phyloP scores from a whole-genome alignment of 2,797 vertebrate genomes.

The Coilia nasus region DNA sequence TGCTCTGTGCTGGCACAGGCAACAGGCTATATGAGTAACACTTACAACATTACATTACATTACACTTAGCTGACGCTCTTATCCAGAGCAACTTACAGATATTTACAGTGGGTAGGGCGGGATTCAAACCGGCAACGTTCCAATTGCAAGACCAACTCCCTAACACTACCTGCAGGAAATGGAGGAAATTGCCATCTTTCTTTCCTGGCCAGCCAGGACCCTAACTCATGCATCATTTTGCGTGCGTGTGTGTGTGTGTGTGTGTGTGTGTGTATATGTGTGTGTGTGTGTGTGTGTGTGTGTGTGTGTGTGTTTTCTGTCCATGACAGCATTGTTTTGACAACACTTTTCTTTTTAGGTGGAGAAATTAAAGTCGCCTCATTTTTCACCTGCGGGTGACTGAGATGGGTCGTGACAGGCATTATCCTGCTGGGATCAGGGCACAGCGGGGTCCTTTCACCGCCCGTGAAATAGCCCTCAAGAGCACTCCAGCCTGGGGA shows the following conservation, averaged over 20 bases:
- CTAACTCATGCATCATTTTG: neutral
- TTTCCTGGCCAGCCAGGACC: neutral
- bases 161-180: neutral
- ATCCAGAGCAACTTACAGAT: too few species aligned
- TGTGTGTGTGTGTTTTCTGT: neutral
- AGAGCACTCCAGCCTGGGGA: neutral
- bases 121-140: too few species aligned
- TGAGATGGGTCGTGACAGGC: neutral
- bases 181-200: neutral
- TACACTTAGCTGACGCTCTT: too few species aligned
- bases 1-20: neutral
- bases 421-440: neutral
- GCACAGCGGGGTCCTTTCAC: neutral
- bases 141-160: too few species aligned
- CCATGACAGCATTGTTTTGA: neutral
- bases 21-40: neutral
- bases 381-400: neutral
- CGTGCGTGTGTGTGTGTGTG: too few species aligned
- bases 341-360: neutral
- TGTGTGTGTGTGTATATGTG: too few species aligned
- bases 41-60: too few species aligned
- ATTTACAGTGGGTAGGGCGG: too few species aligned
- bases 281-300: too few species aligned
- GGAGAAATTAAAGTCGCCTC: neutral
- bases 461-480: neutral